These are phyloP conservation scores for Xerus rutilus DNA, from an alignment of 2,797 vertebrate species.

Conservation along the genomic window DNA sequence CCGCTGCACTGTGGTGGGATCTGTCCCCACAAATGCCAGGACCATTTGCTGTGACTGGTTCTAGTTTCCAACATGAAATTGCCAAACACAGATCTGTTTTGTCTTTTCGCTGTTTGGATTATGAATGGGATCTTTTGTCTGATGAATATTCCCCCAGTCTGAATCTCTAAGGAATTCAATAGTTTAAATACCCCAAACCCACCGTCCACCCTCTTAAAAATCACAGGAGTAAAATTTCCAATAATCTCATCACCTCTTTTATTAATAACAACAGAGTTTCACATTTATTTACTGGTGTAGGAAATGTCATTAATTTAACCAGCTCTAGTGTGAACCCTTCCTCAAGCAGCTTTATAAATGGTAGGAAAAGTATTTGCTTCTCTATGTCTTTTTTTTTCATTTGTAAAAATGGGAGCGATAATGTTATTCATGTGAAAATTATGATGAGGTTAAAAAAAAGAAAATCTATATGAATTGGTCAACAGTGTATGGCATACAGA, in stretches of 20 bases:
- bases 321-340: background rate
- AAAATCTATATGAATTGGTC: background rate
- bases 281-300: background rate
- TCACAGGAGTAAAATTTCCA: background rate
- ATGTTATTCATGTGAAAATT: background rate
- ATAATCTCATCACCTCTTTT: background rate
- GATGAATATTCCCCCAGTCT: background rate
- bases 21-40: background rate
- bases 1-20: rapidly evolving
- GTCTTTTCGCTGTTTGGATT: background rate
- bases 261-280: background rate
- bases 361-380: background rate
- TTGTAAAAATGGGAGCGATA: background rate
- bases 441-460: background rate
- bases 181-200: background rate
- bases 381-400: background rate
- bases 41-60: background rate
- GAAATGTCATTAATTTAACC: background rate
- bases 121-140: background rate
- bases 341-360: background rate
- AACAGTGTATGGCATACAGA: background rate
- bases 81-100: background rate
- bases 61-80: background rate
- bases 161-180: background rate
- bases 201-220: background rate